A percentile compares a stretch with the other conserved stretches of the same genome.
Conservation (phyloP, 2,113 vertebrate genomes). For the Crotophaga sulcirostris region DNA sequence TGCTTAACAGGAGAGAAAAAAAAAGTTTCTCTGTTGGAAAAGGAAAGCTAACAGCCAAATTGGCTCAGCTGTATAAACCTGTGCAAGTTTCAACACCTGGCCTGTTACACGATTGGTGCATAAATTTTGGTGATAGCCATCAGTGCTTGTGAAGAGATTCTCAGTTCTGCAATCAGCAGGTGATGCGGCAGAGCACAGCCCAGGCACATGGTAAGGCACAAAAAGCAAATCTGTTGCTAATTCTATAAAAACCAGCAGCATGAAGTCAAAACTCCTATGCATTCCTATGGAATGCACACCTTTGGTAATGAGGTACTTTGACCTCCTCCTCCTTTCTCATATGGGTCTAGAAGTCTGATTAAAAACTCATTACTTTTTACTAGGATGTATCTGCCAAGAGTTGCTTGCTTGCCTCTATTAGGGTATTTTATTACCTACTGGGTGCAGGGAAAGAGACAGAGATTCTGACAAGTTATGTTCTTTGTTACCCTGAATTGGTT, state of each 20-base stretch:
- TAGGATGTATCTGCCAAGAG: background rate
- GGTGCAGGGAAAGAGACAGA: background rate
- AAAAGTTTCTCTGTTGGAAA: background rate
- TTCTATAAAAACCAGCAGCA: background rate
- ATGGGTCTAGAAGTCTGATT: background rate
- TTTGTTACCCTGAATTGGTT: background rate
- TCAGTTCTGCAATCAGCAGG: rapidly evolving
- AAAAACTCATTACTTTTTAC: background rate
- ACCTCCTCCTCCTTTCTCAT: background rate
- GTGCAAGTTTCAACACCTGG: background rate
- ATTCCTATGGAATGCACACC: background rate
- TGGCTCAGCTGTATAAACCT: background rate
- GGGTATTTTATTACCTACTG: background rate
- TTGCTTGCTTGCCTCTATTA: background rate
- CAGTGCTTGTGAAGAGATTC: rapidly evolving
- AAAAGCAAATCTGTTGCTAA: background rate
- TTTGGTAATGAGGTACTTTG: background rate
- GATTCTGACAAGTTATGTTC: background rate
- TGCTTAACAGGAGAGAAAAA: background rate
- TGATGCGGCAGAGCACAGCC: background rate
- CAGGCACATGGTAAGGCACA: rapidly evolving
- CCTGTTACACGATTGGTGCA: rapidly evolving
- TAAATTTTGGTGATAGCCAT: background rate
- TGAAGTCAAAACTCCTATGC: background rate
- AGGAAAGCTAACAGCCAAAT: background rate